phyloP scores from a whole-genome alignment of 2,888 invertebrate species.

The Orthosia cruda region DNA sequence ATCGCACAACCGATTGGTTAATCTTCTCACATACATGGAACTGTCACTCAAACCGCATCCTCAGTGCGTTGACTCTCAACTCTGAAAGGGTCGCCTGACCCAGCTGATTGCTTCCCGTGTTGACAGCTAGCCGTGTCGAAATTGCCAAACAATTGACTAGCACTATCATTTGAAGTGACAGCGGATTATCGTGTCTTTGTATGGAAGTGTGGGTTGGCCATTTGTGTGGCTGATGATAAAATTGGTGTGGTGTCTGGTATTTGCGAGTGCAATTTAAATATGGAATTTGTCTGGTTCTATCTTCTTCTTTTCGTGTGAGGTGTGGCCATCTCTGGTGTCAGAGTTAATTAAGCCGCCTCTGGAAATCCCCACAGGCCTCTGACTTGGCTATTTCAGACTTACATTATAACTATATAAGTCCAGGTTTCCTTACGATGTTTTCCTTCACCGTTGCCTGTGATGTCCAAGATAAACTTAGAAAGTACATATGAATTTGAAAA shows the following conservation, averaged over 20 bases:
- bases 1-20: conserved; percentile 26
- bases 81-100: conserved; percentile 59
- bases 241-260: conserved; percentile 8
- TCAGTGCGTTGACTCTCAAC: conserved; percentile 53
- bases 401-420: no score
- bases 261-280: conserved; percentile 5
- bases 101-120: conserved; percentile 78
- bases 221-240: conserved; percentile 35
- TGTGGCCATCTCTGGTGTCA: no score
- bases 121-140: conserved; percentile 68
- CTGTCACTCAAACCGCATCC: conserved; percentile 45
- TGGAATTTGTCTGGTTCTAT: neutral
- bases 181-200: conserved; percentile 52
- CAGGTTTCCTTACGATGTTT: no score
- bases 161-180: conserved; percentile 63
- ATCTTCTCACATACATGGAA: conserved; percentile 9
- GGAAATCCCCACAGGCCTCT: no score
- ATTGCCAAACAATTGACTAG: conserved; percentile 65
- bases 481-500: no score
- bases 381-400: no score
- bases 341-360: no score
- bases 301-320: no score
- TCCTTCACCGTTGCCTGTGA: no score
- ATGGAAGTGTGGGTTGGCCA: conserved; percentile 20
- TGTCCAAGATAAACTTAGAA: no score